phyloP scores from a whole-genome alignment of 2,888 invertebrate species.

The Hydropsyche betteni region DNA sequence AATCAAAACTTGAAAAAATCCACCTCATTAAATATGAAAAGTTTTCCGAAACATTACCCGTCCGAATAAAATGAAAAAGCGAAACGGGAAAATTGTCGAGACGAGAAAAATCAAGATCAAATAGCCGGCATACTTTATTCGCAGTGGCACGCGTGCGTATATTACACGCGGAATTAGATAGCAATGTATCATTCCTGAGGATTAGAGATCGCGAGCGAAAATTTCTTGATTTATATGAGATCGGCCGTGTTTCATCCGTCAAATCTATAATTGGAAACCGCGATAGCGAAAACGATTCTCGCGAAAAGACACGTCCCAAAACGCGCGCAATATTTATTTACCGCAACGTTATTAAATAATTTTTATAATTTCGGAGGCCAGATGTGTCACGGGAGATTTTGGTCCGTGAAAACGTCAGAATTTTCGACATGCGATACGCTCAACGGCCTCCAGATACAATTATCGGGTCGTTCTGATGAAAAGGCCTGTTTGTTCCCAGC shows the following conservation, averaged over 20 bases:
- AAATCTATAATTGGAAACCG: slow-evolving; percentile 27
- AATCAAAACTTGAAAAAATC: no score
- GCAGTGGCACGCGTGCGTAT: neutral
- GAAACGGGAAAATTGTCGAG: neutral
- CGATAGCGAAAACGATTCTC: neutral
- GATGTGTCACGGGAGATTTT: neutral
- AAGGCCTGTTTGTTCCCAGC: neutral
- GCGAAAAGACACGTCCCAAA: neutral
- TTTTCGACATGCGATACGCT: neutral
- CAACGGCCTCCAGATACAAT: neutral
- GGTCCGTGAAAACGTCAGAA: neutral
- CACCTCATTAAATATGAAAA: no score
- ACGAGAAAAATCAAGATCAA: neutral
- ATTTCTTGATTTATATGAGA: slow-evolving; percentile 19
- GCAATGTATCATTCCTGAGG: neutral
- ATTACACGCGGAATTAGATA: neutral
- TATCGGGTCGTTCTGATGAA: neutral
- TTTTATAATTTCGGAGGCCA: neutral
- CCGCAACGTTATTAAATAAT: neutral
- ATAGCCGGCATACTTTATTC: neutral
- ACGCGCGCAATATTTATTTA: neutral
- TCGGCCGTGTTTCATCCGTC: slow-evolving; percentile 24
- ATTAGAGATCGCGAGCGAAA: slow-evolving; percentile 17
- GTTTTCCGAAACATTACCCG: no score
- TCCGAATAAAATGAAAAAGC: neutral